phyloP scores from a whole-genome alignment of 2,113 vertebrate species.

The Sisor rabdophorus region DNA sequence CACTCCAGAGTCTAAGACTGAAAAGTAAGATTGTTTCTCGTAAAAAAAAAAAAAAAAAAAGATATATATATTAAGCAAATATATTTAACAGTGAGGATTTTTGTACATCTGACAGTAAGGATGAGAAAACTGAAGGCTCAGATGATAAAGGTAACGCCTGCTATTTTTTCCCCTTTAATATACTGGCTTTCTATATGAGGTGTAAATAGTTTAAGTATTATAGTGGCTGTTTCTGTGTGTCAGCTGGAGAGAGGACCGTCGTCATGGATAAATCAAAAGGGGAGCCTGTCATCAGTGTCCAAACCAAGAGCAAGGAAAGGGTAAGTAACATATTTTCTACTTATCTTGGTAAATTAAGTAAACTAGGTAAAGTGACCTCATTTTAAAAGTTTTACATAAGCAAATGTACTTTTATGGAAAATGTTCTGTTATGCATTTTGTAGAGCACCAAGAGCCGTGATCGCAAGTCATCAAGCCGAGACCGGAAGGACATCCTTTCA shows the following conservation, averaged over 20 bases:
- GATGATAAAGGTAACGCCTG: constrained; percentile 72
- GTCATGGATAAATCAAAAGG: constrained; percentile 98
- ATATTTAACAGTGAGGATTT: background rate
- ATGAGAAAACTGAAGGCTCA: constrained; percentile 75
- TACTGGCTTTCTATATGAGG: background rate
- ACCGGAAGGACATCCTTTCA: constrained; percentile 89
- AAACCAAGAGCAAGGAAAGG: constrained; percentile 79
- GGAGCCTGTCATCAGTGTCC: constrained; percentile 94
- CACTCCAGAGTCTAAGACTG: constrained; percentile 81
- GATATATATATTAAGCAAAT: background rate
- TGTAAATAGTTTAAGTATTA: background rate
- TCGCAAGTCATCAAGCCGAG: constrained; percentile 82
- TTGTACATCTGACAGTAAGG: constrained; percentile 72
- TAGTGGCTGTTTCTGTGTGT: background rate
- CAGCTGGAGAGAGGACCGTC: constrained; percentile 80
- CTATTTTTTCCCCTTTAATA: background rate
- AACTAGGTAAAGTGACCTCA: background rate
- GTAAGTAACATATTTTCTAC: constrained; percentile 52
- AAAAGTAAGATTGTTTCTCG: constrained; percentile 63
- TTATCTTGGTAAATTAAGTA: background rate
- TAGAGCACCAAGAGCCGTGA: constrained; percentile 90
- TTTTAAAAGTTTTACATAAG: background rate
- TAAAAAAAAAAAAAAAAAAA: no score
- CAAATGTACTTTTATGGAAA: background rate
- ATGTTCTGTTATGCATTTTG: background rate